phyloP scores from a whole-genome alignment of 1,140 invertebrate genomes.

The Carcinoscorpius rotundicauda region DNA sequence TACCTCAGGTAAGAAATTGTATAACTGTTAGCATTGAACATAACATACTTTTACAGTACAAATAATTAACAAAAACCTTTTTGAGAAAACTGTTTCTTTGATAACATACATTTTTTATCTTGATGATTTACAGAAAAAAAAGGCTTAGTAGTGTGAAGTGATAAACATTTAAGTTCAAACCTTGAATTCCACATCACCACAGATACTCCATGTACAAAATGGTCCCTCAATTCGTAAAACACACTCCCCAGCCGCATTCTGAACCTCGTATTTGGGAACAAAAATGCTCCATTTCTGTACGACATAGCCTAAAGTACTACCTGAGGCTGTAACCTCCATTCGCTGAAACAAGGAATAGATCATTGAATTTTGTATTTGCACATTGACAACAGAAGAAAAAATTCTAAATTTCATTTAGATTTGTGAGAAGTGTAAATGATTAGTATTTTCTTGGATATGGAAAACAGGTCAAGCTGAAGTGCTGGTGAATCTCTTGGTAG shows the following conservation, averaged over 20 bases:
- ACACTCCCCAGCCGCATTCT: slow-evolving; percentile 58
- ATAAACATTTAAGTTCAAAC: slow-evolving; percentile 18
- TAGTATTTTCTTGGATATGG: no score
- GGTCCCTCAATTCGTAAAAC: slow-evolving; percentile 74
- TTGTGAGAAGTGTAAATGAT: no score
- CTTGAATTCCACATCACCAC: slow-evolving; percentile 61
- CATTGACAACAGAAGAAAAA: no score
- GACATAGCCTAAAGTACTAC: slow-evolving; percentile 57
- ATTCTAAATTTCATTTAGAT: no score
- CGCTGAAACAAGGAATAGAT: slow-evolving; percentile 29
- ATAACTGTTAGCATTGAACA: neutral
- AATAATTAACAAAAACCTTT: neutral
- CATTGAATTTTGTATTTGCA: neutral
- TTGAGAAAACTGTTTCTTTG: neutral
- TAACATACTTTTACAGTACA: neutral
- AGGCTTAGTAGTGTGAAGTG: neutral
- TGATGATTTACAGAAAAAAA: neutral
- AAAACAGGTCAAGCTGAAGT: no score
- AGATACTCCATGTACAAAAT: slow-evolving; percentile 60
- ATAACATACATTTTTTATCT: neutral
- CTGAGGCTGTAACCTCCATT: slow-evolving; percentile 53
- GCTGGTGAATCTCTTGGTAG: no score
- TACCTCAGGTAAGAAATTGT: slow-evolving; percentile 31
- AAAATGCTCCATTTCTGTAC: slow-evolving; percentile 75
- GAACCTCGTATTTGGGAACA: slow-evolving; percentile 61